Evolutionary conservation across 2,888 invertebrate species (phyloP).

Genomic region (Vanessa cardui): DNA sequence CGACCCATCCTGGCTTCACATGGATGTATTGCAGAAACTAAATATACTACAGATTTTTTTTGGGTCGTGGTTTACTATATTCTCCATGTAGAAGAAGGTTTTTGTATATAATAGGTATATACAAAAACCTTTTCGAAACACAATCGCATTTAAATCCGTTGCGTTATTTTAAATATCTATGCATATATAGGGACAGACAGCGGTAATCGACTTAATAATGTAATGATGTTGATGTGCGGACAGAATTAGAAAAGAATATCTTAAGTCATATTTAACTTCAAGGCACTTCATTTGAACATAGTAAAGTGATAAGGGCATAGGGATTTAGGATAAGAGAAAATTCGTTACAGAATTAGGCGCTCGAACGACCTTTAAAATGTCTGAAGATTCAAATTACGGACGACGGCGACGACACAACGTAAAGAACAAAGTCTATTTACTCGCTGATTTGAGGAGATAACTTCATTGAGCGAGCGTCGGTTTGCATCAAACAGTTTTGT

Average conservation of each 20-base stretch:
- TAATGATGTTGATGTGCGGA: too few relatives aligned
- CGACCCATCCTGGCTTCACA: too few relatives aligned
- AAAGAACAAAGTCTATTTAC: slow-evolving; percentile 35
- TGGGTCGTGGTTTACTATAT: too few relatives aligned
- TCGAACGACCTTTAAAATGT: slow-evolving; percentile 27
- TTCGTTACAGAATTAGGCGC: slow-evolving; percentile 31
- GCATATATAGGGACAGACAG: too few relatives aligned
- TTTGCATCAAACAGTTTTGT: slow-evolving; percentile 33
- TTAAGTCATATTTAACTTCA: slow-evolving; percentile 16
- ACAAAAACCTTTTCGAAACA: too few relatives aligned
- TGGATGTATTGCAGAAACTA: too few relatives aligned
- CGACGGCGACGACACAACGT: slow-evolving; percentile 19
- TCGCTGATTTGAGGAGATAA: slow-evolving; percentile 37
- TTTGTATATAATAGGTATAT: too few relatives aligned
- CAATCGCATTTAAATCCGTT: too few relatives aligned
- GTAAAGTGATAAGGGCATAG: slow-evolving; percentile 24
- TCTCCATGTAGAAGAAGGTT: too few relatives aligned
- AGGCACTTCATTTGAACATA: slow-evolving; percentile 18
- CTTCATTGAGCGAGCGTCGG: slow-evolving; percentile 32
- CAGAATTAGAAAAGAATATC: background rate
- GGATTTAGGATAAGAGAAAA: slow-evolving; percentile 24
- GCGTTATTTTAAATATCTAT: too few relatives aligned
- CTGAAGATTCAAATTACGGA: slow-evolving; percentile 31
- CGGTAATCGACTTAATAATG: too few relatives aligned
- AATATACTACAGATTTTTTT: too few relatives aligned